phyloP scores from a whole-genome alignment of 37 sponge, comb jelly and placozoan species.

The Halichondria panicea region DNA sequence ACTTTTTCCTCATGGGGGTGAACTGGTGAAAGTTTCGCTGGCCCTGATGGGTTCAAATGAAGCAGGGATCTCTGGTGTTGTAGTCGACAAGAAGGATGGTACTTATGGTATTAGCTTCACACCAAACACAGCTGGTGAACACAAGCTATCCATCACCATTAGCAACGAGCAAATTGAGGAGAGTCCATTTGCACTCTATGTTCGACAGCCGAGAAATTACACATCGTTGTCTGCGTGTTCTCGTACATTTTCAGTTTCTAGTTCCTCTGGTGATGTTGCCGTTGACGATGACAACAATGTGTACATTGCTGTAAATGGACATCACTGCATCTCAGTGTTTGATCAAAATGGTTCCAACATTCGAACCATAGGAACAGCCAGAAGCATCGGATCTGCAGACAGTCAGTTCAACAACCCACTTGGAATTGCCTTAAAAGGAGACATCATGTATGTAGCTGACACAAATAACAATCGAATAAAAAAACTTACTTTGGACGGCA shows the following conservation, averaged over 20 bases:
- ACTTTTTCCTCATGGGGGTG: constrained; percentile 8
- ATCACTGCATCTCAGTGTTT: constrained; percentile 18
- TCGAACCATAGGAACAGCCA: constrained; percentile 5
- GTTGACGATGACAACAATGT: constrained; percentile 23
- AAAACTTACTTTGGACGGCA: constrained; percentile 15
- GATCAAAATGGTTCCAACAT: not conserved
- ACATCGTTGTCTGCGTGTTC: not conserved
- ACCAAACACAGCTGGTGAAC: constrained; percentile 12
- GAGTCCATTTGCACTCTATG: constrained; percentile 17
- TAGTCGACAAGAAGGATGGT: constrained; percentile 19
- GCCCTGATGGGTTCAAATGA: not conserved
- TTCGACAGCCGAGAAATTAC: constrained; percentile 12
- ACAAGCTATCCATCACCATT: constrained; percentile 20
- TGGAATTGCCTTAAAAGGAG: constrained; percentile 37
- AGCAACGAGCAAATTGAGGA: not conserved
- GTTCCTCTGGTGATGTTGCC: constrained; percentile 29
- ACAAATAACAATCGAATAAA: constrained; percentile 21
- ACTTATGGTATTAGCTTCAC: constrained; percentile 13
- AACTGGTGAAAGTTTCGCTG: not conserved
- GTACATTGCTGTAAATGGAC: constrained; percentile 7
- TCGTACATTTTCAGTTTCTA: not conserved
- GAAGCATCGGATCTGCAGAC: constrained; percentile 27
- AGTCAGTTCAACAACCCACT: constrained; percentile 26
- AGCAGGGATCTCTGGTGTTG: not conserved
- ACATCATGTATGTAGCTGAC: constrained; percentile 42